Percentiles rank a stretch among this genome's conserved stretches.
These are phyloP conservation scores for Mustelus asterias DNA, from an alignment of 2,113 vertebrate genomes.

Conservation along the genomic window DNA sequence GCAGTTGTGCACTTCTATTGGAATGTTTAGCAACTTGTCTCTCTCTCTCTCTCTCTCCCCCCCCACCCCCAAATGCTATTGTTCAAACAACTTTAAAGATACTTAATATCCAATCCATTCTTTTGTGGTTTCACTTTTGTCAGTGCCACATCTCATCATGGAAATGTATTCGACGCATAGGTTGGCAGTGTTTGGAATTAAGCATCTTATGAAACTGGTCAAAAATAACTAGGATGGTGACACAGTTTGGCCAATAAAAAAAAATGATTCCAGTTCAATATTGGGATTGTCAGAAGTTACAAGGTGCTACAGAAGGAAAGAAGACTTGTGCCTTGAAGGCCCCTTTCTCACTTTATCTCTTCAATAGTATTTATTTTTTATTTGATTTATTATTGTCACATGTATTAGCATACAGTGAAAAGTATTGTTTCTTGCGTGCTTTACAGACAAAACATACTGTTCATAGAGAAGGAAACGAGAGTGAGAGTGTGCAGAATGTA, in stretches of 20 bases:
- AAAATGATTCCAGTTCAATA: background rate
- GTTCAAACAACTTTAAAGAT: background rate
- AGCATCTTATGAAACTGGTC: background rate
- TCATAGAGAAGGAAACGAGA: too few species aligned
- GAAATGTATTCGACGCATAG: background rate
- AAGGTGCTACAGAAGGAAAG: background rate
- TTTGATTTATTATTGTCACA: too few species aligned
- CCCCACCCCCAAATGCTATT: background rate
- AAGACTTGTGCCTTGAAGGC: background rate
- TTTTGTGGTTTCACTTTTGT: background rate
- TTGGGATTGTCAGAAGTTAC: background rate
- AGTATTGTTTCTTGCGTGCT: too few species aligned
- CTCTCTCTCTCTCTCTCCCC: too few species aligned
- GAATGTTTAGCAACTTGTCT: background rate
- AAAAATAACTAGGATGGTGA: background rate
- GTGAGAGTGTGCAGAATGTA: too few species aligned
- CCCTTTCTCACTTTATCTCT: too few species aligned
- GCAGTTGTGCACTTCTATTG: background rate
- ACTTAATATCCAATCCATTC: background rate
- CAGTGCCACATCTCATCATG: background rate
- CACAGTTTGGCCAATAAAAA: background rate
- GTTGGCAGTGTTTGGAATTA: background rate
- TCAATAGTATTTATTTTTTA: background rate
- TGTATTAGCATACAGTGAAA: too few species aligned
- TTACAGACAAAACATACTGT: too few species aligned